phyloP scores from a whole-genome alignment of 2,113 vertebrate genomes.

The Oncorhynchus tshawytscha region DNA sequence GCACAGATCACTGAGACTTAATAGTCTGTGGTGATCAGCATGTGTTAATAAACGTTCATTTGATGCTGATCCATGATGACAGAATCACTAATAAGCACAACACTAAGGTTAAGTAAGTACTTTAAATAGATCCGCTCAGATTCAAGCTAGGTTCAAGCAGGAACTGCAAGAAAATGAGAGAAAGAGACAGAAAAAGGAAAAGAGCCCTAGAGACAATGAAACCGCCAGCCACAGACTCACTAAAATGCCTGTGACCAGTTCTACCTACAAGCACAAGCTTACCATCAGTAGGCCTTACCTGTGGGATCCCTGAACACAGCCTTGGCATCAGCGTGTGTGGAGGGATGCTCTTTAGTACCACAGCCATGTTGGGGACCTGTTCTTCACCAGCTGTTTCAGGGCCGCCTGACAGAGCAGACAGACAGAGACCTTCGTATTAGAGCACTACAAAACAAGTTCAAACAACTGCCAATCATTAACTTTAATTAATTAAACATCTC shows the following conservation, averaged over 20 bases:
- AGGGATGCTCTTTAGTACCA: conserved; percentile 86
- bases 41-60: conserved; percentile 38
- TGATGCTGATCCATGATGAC: conserved; percentile 40
- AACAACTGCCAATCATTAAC: conserved; percentile 2
- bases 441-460: conserved; percentile 11
- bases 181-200: neutral
- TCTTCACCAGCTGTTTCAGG: conserved; percentile 86
- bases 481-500: conserved; percentile 20
- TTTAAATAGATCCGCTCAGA: conserved; percentile 21
- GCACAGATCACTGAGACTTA: conserved; percentile 18
- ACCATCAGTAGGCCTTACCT: conserved; percentile 66
- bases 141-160: neutral
- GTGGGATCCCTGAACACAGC: conserved; percentile 91
- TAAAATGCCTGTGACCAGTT: too few relatives aligned
- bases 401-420: conserved; percentile 72
- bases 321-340: conserved; percentile 81
- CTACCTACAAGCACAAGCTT: too few relatives aligned
- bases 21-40: conserved; percentile 24
- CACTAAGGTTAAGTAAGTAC: conserved; percentile 31
- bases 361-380: conserved; percentile 95
- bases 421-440: neutral
- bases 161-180: neutral
- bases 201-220: neutral
- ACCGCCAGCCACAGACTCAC: too few relatives aligned
- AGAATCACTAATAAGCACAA: conserved; percentile 47